Percentiles rank a stretch among this genome's conserved stretches.
Conservation (phyloP, 2,888 invertebrate genomes). For the Cacoxenus indagator region DNA sequence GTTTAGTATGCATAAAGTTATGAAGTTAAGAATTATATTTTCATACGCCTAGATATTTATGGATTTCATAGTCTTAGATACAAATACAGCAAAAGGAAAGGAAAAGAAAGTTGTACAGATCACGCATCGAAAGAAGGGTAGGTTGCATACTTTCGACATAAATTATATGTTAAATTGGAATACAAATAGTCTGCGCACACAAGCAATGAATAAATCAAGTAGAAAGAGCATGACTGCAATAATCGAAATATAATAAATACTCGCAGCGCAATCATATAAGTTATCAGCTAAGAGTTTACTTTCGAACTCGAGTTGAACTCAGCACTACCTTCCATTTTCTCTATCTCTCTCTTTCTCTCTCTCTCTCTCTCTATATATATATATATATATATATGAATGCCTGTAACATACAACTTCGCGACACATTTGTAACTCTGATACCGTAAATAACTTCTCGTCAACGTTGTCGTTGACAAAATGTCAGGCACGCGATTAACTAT, state of each 20-base stretch:
- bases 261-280: not conserved
- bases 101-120: not conserved
- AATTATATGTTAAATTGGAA: not conserved
- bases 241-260: not conserved
- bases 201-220: not conserved
- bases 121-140: not conserved
- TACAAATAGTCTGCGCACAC: not conserved
- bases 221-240: not conserved
- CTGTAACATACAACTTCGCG: too few species aligned
- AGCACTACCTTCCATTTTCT: too few species aligned
- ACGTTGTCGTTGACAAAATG: conserved; percentile 15
- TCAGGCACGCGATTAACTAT: conserved; percentile 14
- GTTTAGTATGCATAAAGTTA: conserved; percentile 1
- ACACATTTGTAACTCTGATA: not conserved
- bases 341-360: too few species aligned
- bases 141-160: not conserved
- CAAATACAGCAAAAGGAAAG: not conserved
- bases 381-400: too few species aligned
- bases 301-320: too few species aligned
- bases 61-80: not conserved
- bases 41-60: conserved; percentile 4
- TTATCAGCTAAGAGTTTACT: too few species aligned
- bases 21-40: not conserved
- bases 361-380: too few species aligned
- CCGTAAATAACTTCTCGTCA: not conserved